Conservation (phyloP, 2,888 invertebrate genomes). For the Cabera pusaria region DNA sequence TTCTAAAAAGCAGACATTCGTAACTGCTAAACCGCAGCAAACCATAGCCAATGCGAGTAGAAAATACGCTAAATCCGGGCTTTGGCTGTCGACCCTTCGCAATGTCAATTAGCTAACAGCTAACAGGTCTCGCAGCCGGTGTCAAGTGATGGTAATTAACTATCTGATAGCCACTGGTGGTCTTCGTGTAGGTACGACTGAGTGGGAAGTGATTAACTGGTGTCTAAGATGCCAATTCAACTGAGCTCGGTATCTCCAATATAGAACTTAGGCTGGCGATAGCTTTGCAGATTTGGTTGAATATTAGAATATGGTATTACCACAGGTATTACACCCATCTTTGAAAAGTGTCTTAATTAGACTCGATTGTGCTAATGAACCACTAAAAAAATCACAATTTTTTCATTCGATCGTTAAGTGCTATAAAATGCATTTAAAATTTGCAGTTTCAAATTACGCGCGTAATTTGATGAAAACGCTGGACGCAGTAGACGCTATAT, state of each 20-base stretch:
- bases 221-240: constrained; percentile 13
- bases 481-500: too few relatives aligned
- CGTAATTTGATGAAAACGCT: too few relatives aligned
- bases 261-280: too few relatives aligned
- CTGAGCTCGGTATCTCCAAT: constrained; percentile 1
- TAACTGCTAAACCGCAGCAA: constrained; percentile 1
- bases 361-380: too few relatives aligned
- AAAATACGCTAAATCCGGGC: constrained; percentile 54
- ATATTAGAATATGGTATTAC: too few relatives aligned
- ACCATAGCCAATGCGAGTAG: constrained; percentile 7
- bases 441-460: too few relatives aligned
- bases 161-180: constrained; percentile 42
- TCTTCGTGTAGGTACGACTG: constrained; percentile 11
- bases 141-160: constrained; percentile 76
- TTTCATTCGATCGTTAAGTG: too few relatives aligned
- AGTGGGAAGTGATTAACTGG: constrained; percentile 16
- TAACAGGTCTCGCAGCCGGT: constrained; percentile 65
- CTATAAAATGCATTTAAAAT: too few relatives aligned
- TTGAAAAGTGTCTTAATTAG: too few relatives aligned
- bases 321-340: too few relatives aligned
- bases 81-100: constrained; percentile 60
- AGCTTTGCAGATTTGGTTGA: too few relatives aligned
- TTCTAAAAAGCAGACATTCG: neutral
- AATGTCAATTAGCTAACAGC: constrained; percentile 74
- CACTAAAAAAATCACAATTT: too few relatives aligned